These are phyloP conservation scores for Eupleurogrammus muticus DNA, from an alignment of 2,797 vertebrate genomes.

Conservation along the genomic window DNA sequence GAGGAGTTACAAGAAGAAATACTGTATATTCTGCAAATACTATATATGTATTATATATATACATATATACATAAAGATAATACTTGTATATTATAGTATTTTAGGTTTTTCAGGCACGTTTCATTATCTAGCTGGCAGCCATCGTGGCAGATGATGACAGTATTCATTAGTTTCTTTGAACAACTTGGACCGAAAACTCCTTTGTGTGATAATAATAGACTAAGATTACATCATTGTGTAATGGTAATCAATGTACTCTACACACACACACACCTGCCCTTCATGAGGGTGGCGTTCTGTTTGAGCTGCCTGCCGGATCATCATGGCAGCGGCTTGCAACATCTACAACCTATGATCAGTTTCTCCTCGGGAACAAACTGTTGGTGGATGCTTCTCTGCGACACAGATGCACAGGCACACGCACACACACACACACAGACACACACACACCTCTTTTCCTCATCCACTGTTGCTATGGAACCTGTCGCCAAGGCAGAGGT, in stretches of 20 bases:
- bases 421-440: constrained; percentile 19
- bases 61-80: too few species aligned
- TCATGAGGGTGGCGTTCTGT: constrained; percentile 5
- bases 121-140: neutral
- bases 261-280: constrained; percentile 18
- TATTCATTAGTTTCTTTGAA: constrained; percentile 1
- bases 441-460: constrained; percentile 51
- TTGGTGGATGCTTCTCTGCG: constrained; percentile 64
- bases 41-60: too few species aligned
- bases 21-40: neutral
- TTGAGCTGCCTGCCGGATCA: neutral
- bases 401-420: constrained; percentile 56
- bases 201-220: constrained; percentile 8
- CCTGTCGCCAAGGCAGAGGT: constrained; percentile 81
- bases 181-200: neutral
- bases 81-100: neutral
- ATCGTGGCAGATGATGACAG: neutral
- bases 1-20: neutral
- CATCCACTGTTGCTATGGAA: constrained; percentile 84
- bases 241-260: constrained; percentile 12
- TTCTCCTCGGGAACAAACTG: constrained; percentile 55
- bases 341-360: constrained; percentile 43
- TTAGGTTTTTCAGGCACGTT: neutral
- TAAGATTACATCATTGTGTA: constrained; percentile 38
- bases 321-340: constrained; percentile 36